Base-by-base conservation (phyloP, 92 coral and sea anemone species). In the Actinernus sp. region DNA sequence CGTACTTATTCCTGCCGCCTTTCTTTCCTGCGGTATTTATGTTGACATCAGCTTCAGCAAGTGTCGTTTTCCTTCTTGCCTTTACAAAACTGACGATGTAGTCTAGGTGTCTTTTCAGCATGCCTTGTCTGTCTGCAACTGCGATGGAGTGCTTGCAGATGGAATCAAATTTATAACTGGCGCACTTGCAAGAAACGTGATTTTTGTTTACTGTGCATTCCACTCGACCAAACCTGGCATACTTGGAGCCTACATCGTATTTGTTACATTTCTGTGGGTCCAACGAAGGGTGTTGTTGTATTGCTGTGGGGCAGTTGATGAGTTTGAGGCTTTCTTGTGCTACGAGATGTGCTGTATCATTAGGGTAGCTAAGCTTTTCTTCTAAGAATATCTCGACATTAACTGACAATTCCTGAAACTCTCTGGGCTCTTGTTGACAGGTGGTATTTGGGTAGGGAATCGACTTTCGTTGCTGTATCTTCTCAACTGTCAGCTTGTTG, bases 61-160 rank as follows among this genome's bases (percentile, higher is more conserved):
- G 73, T 28, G 81, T 48, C 19, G 82, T 74, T n/a, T n/a, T n/a
- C n/a, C n/a, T n/a, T n/a, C n/a, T n/a, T n/a, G n/a, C n/a, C n/a
- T n/a, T n/a, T n/a, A n/a, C n/a, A n/a, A n/a, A 30, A 38, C 68
- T 63, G 56, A 29, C 22, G 23, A 24, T 1, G 17, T 66, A 28
- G 32, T 32, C 28, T 39, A 25, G 27, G 5, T 63, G 73, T 23
- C 67, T 61, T 41, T 22, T 21, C 31, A 73, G 71, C 4, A 73
- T 47, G n/a, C 59, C 45, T 20, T 61, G 71, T 45, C 51, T 34
- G 22, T 58, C 33, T 44, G 70, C 71, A 11, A 63, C 82, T 18
- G 82, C 73, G 18, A 74, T 34, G 9, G 64, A 74, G 38, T 73
- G 80, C 39, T 73, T 60, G 41, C 80, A 73, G 21, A 61, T 73